phyloP scores from a whole-genome alignment of 2,113 vertebrate species.

The Hypocryptadius cinnamomeus region DNA sequence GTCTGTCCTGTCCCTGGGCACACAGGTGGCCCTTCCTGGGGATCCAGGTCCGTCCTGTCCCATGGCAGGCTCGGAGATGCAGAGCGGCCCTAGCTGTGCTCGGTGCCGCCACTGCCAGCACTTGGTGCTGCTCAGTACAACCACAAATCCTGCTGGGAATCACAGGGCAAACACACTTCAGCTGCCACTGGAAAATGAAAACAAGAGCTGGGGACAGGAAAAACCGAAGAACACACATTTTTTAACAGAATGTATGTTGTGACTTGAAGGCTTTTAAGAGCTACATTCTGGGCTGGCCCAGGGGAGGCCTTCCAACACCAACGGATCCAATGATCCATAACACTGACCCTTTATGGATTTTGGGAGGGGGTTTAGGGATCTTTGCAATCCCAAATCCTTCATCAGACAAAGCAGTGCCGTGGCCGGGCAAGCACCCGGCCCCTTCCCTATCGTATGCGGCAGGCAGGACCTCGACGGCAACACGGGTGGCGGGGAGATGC shows the following conservation, averaged over 20 bases:
- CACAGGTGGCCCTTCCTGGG: neutral
- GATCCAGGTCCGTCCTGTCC: neutral
- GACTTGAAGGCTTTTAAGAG: neutral
- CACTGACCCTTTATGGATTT: neutral
- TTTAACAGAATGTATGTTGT: fast-evolving
- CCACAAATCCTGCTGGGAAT: neutral
- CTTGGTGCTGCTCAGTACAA: no score
- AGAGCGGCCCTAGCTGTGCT: neutral
- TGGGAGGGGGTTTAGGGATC: neutral
- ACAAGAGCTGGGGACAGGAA: neutral
- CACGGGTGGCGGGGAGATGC: fast-evolving
- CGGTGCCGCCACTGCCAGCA: neutral
- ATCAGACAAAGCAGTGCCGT: neutral
- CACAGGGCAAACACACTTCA: fast-evolving
- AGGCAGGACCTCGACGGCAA: neutral
- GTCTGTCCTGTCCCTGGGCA: neutral
- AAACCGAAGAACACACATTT: fast-evolving
- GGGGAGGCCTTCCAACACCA: neutral
- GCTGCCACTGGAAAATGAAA: neutral
- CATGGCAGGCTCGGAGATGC: neutral
- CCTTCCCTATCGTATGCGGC: neutral
- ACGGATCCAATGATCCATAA: neutral
- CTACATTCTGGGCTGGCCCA: neutral
- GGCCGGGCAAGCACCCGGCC: neutral
- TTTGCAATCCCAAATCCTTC: no score